phyloP scores from a whole-genome alignment of 92 coral and sea anemone species.

The Phenganax stokvisi region DNA sequence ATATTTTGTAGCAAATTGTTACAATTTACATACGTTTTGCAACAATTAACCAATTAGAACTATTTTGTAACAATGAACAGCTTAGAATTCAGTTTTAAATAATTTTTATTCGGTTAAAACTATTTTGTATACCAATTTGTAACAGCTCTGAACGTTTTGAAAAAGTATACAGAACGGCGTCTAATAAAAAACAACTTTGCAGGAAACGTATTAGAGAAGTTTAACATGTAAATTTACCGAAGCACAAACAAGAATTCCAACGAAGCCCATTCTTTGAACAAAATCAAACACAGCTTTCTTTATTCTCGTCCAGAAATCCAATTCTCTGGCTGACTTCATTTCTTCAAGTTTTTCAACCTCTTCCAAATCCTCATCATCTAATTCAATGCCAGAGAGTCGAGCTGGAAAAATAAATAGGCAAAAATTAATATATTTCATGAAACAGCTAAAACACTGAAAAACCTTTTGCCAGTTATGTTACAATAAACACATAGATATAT shows the following conservation, averaged over 20 bases:
- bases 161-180: no score
- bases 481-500: slow-evolving; percentile 12
- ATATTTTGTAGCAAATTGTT: not conserved
- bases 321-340: slow-evolving; percentile 67
- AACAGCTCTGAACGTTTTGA: no score
- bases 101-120: no score
- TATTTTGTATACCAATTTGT: no score
- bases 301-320: slow-evolving; percentile 83
- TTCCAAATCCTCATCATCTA: slow-evolving; percentile 88
- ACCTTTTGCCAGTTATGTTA: not conserved
- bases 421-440: not conserved
- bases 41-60: not conserved
- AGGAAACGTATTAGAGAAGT: not conserved
- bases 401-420: slow-evolving; percentile 47
- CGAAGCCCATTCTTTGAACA: slow-evolving; percentile 91
- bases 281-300: slow-evolving; percentile 84
- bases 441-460: not conserved
- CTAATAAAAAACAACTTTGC: not conserved
- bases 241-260: slow-evolving; percentile 96
- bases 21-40: not conserved
- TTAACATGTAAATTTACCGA: slow-evolving; percentile 51
- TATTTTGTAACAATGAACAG: not conserved
- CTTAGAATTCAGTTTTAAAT: no score
- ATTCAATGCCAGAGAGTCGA: slow-evolving; percentile 78
- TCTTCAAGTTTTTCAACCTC: slow-evolving; percentile 87